Base-by-base conservation (phyloP, 2,888 invertebrate species). In the Hyposoter didymator region DNA sequence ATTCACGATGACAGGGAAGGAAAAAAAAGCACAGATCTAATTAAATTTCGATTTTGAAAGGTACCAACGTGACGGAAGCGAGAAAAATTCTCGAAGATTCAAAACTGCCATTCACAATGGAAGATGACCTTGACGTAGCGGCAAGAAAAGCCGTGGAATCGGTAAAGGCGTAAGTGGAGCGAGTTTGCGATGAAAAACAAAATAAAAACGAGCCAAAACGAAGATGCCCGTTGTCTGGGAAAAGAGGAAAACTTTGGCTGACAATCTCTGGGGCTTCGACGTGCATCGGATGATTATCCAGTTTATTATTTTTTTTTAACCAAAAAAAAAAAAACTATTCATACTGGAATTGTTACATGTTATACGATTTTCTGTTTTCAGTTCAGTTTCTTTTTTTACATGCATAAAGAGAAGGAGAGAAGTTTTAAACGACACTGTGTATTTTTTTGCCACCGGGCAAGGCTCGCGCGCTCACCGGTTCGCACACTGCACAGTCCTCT, bases 101-200 rank as follows among this genome's bases (percentile, higher is more conserved):
- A 64, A 97, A 97, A 7, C 95, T 99, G 73, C 96, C 97, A 32
- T 97, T 99, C 87, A 95, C 96, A 79, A 96, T 97, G 43, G 98
- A 99, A 8, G 95, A 95, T 86, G 96, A 98, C 94, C 96, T 99
- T 84, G 99, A 99, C 90, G 98, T 98, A 92, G 99, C 99, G 17
- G 99, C 99, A 0, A 95, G 96, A 92, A 97, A 97, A 92, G 99
- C 97, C 70, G 99, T 99, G 8, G 75, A 52, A 28, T 89, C 90
- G 19, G 88, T 90, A 19, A 90, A 88, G 72, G 32, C 76, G 74
- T 91, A 88, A 89, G 49, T 17, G n/a, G 10, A 52, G 5, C 47
- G 47, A 14, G 14, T 22, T 28, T 28, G 14, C 39, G 45, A 22
- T 62, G 35, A 43, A 66, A 80, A 64, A 67, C 59, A 35, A 35